Evolutionary conservation across 2,888 invertebrate genomes (phyloP), one percentile per base, ranked within the genome.

Genomic region (Caenorhabditis drosophilae): DNA sequence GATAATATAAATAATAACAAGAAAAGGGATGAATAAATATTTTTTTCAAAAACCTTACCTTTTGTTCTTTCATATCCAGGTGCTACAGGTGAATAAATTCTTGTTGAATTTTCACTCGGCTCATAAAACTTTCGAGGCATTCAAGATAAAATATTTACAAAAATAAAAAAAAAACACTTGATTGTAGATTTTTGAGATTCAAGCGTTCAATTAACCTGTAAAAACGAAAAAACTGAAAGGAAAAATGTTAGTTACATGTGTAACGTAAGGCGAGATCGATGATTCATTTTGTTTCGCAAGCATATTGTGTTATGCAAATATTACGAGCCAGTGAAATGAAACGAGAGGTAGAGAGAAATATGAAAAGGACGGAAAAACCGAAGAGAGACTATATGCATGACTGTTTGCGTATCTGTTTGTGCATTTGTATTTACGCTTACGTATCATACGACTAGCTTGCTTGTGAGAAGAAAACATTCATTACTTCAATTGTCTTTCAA

Each of bases 101-200:
- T 45, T 16, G 45, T 23, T 27, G 45, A 23, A 16, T 12, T 23
- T 16, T 31, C 31, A 27, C 4, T 31, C 6, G 2, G 18, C 15
- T 45, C 45, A 20, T 45, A 45, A 45, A 27, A 45, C 7, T 18
- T 16, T 26, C 25, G 15, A 27, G 45, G 45, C 45, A 45, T 45
- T 6, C 7, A 38, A 6, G 4, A 16, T 4, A 16, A 27, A 31
- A 45, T 16, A 31, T 31, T 9, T 31, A 6, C 7, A 31, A 31
- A 12, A 31, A 31, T 6, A 31, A 31, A 31, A 31, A 31, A 31
- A 6, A 31, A 31, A 31, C 31, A 31, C 31, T 9, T 9, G 6
- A 12, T 9, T 12, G n/a, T n/a, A n/a, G n/a, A n/a, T n/a, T n/a
- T n/a, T 31, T 12, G 31, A 31, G 6, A 31, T 31, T 31, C 12